Base-by-base conservation (phyloP, 2,888 invertebrate genomes). In the Mystacides longicornis region DNA sequence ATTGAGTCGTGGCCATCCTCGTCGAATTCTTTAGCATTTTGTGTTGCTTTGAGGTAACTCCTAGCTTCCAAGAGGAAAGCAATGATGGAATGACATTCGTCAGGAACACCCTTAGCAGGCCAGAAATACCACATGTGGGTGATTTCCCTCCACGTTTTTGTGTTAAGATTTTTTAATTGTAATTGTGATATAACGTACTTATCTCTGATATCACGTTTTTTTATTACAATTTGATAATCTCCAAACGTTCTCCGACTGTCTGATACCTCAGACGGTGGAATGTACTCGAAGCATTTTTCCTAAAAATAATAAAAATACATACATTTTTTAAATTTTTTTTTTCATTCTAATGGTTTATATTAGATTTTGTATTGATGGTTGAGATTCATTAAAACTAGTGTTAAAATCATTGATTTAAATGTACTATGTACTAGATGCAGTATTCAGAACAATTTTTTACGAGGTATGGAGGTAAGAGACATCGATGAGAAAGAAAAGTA, bases 111-210 rank as follows among this genome's bases (percentile, higher is more conserved):
- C 60, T 86, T 83, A n/a, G 83, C 81, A 0, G 95, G 94, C 95
- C 95, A 96, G 66, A 91, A 84, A 75, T 92, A 93, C 94, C 95
- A 95, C 66, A 93, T 83, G 67, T 95, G 95, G 0, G 86, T 89
- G 53, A 95, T 80, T 69, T 95, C 93, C 45, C 94, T 75, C 81
- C 89, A 88, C 59, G 88, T 85, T 69, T 90, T 89, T 47, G 87
- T 87, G 62, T 84, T 80, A 71, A 88, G 75, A 69, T 90, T 89
- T 76, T 91, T 89, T 2, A 95, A 74, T 68, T 91, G 87, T 18
- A 95, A 76, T 63, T 82, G 86, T 21, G 93, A 93, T 55, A 93
- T 86, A 49, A 93, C 89, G 69, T 93, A 95, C 71, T 93, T 92
- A 67, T 93, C 92, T 65, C 87, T 86, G 61, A 92, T 88, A 68